phyloP scores from a whole-genome alignment of 2,113 vertebrate species.

The Lasiurus cinereus region DNA sequence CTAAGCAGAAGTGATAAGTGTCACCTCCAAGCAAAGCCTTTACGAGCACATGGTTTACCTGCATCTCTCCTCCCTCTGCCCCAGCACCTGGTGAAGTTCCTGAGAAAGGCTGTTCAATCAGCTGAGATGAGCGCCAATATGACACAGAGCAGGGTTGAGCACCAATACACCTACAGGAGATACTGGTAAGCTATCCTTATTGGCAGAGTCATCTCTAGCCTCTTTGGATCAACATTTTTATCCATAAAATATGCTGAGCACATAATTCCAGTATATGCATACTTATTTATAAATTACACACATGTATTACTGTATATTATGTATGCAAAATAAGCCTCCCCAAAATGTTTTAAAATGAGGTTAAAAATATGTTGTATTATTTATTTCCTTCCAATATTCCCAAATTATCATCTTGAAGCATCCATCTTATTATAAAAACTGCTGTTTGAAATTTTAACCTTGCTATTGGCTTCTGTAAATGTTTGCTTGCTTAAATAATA shows the following conservation, averaged over 20 bases:
- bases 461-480: too few relatives aligned
- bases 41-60: neutral
- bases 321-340: neutral
- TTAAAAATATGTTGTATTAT: neutral
- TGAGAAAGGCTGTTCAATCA: neutral
- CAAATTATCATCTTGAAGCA: neutral
- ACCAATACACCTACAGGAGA: neutral
- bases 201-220: neutral
- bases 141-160: neutral
- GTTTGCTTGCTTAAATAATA: too few relatives aligned
- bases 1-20: neutral
- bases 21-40: neutral
- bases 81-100: neutral
- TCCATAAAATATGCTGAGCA: neutral
- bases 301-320: neutral
- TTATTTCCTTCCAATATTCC: neutral
- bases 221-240: slow-evolving; percentile 8
- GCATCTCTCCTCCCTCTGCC: neutral
- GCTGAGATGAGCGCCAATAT: neutral
- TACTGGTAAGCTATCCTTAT: neutral
- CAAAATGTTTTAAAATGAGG: neutral
- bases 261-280: neutral
- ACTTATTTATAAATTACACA: neutral
- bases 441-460: too few relatives aligned
- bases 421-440: too few relatives aligned